phyloP scores from a whole-genome alignment of 2,113 vertebrate species.

The Chiloscyllium plagiosum region DNA sequence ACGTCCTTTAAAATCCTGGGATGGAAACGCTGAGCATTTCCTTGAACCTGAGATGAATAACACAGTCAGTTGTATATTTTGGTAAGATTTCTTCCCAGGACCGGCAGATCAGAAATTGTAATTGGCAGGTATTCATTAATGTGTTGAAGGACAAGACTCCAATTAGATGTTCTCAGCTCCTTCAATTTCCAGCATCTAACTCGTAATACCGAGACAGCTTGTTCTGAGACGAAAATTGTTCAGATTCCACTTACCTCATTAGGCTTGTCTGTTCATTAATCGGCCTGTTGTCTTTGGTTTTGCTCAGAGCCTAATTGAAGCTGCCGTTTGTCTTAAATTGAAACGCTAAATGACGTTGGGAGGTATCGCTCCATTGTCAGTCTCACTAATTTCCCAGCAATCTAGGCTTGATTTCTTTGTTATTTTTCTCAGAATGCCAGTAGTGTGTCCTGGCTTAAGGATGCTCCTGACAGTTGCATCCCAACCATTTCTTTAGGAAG shows the following conservation, averaged over 20 bases:
- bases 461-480: background rate
- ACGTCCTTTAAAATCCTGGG: background rate
- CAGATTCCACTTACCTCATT: background rate
- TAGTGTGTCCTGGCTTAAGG: background rate
- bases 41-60: background rate
- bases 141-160: background rate
- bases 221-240: background rate
- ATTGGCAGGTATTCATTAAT: background rate
- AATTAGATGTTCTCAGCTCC: background rate
- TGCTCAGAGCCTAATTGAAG: background rate
- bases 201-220: background rate
- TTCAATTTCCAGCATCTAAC: background rate
- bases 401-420: background rate
- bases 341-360: background rate
- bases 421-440: background rate
- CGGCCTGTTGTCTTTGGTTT: background rate
- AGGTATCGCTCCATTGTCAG: background rate
- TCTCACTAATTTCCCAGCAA: background rate
- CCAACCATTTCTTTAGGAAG: background rate
- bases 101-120: background rate
- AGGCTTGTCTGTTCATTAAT: background rate
- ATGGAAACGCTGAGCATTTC: background rate
- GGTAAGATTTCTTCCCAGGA: background rate
- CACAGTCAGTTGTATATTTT: background rate
- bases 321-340: background rate